Evolutionary conservation across 2,797 vertebrate species (phyloP).

Genomic region (Lepus townsendii): DNA sequence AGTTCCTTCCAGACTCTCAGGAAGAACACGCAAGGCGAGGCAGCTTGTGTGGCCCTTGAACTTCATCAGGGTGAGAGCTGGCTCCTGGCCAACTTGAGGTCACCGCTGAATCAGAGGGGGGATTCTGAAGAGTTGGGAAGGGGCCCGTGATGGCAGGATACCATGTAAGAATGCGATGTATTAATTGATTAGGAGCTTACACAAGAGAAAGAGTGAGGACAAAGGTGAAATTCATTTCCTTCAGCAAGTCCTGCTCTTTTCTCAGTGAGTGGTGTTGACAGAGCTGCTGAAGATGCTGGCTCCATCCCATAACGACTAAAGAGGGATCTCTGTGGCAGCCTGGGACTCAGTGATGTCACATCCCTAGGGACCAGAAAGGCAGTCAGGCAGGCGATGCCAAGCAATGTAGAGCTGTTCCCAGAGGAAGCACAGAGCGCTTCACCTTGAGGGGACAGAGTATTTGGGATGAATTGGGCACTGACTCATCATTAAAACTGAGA

Average conservation of each 20-base stretch:
- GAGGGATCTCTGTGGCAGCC: background rate
- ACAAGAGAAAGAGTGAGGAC: background rate
- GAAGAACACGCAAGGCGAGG: constrained; percentile 70
- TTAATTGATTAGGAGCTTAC: constrained; percentile 45
- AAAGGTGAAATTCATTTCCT: constrained; percentile 50
- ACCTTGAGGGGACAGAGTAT: background rate
- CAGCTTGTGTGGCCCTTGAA: constrained; percentile 27
- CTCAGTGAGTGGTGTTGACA: background rate
- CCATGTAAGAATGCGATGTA: constrained; percentile 38
- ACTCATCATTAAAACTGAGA: background rate
- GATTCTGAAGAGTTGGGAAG: constrained; percentile 42
- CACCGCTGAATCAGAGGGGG: constrained; percentile 59
- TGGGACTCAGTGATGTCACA: background rate
- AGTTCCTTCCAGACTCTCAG: constrained; percentile 74
- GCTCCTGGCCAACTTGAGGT: constrained; percentile 62
- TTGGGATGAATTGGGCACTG: background rate
- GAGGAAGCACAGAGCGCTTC: background rate
- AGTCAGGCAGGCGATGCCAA: background rate
- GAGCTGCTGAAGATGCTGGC: background rate
- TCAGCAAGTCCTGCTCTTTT: background rate
- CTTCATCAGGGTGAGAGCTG: constrained; percentile 39
- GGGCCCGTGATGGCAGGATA: constrained; percentile 19
- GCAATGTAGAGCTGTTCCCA: background rate
- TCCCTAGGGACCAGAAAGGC: background rate
- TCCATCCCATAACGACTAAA: background rate